Base-by-base conservation (phyloP, 2,888 invertebrate genomes). In the Phalangium opilio region DNA sequence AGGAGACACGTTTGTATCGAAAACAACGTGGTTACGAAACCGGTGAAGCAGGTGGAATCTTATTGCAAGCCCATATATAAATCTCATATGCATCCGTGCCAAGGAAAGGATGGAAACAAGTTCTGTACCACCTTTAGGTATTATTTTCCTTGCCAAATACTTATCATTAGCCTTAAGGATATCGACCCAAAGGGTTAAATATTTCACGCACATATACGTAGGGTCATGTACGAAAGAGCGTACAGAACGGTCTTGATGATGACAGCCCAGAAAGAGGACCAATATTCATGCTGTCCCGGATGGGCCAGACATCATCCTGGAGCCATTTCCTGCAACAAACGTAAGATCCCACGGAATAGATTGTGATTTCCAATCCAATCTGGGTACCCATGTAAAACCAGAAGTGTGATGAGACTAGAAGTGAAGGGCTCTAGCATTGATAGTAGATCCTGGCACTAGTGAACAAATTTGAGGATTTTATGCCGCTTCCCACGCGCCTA, bases 291-390 rank as follows among this genome's bases (percentile, higher is more conserved):
- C 61, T 77, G 77, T 60, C 72, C 74, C 2, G 77, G 77, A 47
- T 77, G 77, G 77, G 68, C 67, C 32, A 73, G 75, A 58, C 64
- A 70, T 40, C 67, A 67, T 35, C 69, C 71, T 49, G 65, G 68
- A 50, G 70, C 74, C 58, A 72, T 72, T 56, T 75, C 74, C 43
- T 78, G 77, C 61, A 73, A 73, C 61, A 75, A 73, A 71, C 74
- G 77, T 77, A 65, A 27, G 8, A 27, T 27, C n/a, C n/a, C n/a
- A n/a, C n/a, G n/a, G n/a, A n/a, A 27, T 27, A 7, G 8, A 27
- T 27, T 27, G n/a, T n/a, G 27, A 27, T 27, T 27, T 27, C 8
- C 8, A 27, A 27, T n/a, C n/a, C n/a, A n/a, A n/a, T n/a, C 27
- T 27, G 27, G 27, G 8, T 27, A 27, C 8, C 5, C 4, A 7